These are phyloP conservation scores for Calcarius lapponicus DNA, from an alignment of 2,797 vertebrate genomes.

Conservation along the genomic window DNA sequence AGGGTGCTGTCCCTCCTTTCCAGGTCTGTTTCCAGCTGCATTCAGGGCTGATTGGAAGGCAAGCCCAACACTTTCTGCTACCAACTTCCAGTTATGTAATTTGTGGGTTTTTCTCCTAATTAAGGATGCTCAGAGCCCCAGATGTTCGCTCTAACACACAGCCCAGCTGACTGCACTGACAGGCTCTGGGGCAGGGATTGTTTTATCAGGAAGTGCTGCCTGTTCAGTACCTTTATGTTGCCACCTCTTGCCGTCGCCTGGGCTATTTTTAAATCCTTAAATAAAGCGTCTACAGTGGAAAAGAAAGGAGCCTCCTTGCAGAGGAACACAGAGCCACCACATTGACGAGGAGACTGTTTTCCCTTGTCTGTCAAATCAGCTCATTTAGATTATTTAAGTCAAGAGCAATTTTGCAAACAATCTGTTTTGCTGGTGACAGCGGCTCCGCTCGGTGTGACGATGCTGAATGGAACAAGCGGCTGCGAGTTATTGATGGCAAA, in stretches of 20 bases:
- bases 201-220: neutral
- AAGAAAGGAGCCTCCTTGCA: neutral
- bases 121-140: neutral
- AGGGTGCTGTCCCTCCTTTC: neutral
- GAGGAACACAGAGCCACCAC: neutral
- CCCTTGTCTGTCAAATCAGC: constrained; percentile 30
- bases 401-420: constrained; percentile 40
- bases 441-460: neutral
- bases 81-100: neutral
- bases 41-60: neutral
- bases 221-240: neutral
- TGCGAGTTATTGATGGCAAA: neutral
- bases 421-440: neutral
- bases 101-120: neutral
- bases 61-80: neutral
- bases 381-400: constrained; percentile 43
- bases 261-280: constrained; percentile 29
- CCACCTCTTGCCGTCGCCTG: neutral
- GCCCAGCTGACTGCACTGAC: neutral
- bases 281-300: neutral
- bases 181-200: neutral
- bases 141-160: neutral
- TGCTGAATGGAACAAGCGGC: neutral
- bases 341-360: neutral
- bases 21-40: neutral